Evolutionary conservation across 2,797 vertebrate species (phyloP), one percentile per base, ranked within the genome.

Genomic region (Gadopsis marmoratus): DNA sequence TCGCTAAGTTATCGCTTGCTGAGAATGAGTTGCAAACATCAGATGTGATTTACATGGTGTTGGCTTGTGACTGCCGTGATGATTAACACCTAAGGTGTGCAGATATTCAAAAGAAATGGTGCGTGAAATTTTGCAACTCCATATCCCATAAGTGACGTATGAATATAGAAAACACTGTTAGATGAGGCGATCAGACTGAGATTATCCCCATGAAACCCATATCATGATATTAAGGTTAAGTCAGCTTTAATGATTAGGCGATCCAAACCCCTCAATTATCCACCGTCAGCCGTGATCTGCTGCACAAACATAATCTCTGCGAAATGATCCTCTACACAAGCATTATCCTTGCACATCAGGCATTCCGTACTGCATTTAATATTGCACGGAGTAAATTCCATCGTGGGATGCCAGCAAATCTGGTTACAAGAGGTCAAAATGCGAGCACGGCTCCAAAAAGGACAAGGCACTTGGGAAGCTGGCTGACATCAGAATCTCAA

Each of bases 141-240:
- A 43, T 29, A 81, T 58, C 8, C 21, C 14, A 47, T 53, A 7
- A 45, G 29, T 31, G 3, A 68, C 19, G n/a, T 17, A 74, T 66
- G 62, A 45, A 41, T 48, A 67, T n/a, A 70, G 1, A 79, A 72
- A 76, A 61, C 26, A 48, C 16, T 39, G 47, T 58, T 53, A 35
- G 41, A 74, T 60, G 51, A 58, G 48, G 47, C 56, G 80, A 88
- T 76, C 63, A 73, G 54, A 89, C 86, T 76, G 66, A 73, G 54
- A 89, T 87, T 80, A 91, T 85, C 86, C 79, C 51, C 68, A 82
- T 89, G 68, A 85, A 88, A 71, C 54, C 74, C 65, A 63, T 83
- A 88, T 87, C 80, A 90, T 84, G 75, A 88, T 92, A 93, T 93
- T 91, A 88, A 88, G 87, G 90, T 87, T 92, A 91, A 93, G 77